phyloP scores from a whole-genome alignment of 2,888 invertebrate genomes.

The Callyntrura guangdongensis region DNA sequence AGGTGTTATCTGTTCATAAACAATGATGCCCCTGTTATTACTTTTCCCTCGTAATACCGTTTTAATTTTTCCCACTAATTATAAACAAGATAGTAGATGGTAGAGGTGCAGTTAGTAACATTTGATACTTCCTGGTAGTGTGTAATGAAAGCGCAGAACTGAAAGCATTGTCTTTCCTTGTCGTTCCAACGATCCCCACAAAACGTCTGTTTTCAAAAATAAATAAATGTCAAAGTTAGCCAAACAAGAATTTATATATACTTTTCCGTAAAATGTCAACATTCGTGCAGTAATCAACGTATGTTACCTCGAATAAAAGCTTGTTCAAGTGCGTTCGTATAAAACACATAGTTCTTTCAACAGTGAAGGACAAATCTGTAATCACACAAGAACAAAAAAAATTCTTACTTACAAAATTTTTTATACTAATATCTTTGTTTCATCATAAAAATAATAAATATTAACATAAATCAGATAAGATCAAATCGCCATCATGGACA shows the following conservation, averaged over 20 bases:
- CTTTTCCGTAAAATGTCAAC: background rate
- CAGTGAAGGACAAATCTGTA: background rate
- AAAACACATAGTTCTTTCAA: background rate
- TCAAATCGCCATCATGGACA: slow-evolving; percentile 70
- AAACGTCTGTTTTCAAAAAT: slow-evolving; percentile 25
- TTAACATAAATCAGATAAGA: slow-evolving; percentile 67
- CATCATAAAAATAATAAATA: background rate
- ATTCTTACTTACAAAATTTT: background rate
- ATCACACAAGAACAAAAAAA: background rate
- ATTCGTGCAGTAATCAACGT: background rate
- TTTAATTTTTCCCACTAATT: background rate
- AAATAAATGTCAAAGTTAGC: background rate
- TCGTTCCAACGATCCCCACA: background rate
- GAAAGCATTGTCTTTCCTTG: slow-evolving; percentile 57
- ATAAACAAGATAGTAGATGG: background rate
- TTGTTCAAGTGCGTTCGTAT: background rate
- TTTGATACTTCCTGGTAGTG: slow-evolving; percentile 26
- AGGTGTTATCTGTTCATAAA: slow-evolving; percentile 19
- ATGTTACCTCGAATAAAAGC: slow-evolving; percentile 6
- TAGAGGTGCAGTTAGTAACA: background rate
- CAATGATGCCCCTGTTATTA: slow-evolving; percentile 16
- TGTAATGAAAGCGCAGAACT: slow-evolving; percentile 66
- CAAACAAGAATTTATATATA: background rate
- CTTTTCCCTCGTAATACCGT: background rate
- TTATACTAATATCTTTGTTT: background rate